These are phyloP conservation scores for Macrocentrus cingulum DNA, from an alignment of 1,140 invertebrate genomes.

Conservation along the genomic window DNA sequence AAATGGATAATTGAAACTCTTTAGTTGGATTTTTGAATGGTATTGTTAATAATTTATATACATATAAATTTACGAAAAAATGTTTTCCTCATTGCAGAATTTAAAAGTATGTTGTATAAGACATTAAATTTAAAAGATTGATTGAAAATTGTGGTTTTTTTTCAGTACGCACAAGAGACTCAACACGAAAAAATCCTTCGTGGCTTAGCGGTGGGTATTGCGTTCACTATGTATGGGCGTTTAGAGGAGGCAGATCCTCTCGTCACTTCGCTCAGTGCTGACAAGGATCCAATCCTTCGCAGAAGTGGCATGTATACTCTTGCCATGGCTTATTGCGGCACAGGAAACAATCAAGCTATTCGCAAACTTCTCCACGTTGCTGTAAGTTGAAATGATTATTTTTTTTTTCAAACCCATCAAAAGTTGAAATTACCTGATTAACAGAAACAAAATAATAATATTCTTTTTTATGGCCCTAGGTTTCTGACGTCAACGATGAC, in stretches of 20 bases:
- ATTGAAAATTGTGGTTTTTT: constrained; percentile 7
- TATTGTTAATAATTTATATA: too few species aligned
- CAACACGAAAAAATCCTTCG: constrained; percentile 98
- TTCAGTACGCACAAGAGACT: constrained; percentile 81
- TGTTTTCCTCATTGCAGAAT: too few species aligned
- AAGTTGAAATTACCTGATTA: too few species aligned
- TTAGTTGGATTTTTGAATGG: too few species aligned
- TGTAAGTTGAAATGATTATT: constrained; percentile 60
- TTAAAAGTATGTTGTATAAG: too few species aligned
- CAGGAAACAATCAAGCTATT: constrained; percentile 95
- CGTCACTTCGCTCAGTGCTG: constrained; percentile 82
- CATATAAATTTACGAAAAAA: too few species aligned
- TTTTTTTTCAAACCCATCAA: too few species aligned
- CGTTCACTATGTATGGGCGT: constrained; percentile 95
- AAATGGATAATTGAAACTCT: too few species aligned
- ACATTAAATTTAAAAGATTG: too few species aligned
- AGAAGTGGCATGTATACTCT: constrained; percentile 97
- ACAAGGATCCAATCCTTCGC: constrained; percentile 85
- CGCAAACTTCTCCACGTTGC: constrained; percentile 93
- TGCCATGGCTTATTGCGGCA: constrained; percentile 98
- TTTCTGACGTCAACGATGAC: constrained; percentile 98
- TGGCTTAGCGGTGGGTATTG: constrained; percentile 92
- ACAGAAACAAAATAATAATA: too few species aligned
- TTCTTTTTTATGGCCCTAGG: constrained; percentile 55
- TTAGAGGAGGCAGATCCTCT: constrained; percentile 94